phyloP scores from a whole-genome alignment of 2,888 invertebrate species.

The Atethmia centrago region DNA sequence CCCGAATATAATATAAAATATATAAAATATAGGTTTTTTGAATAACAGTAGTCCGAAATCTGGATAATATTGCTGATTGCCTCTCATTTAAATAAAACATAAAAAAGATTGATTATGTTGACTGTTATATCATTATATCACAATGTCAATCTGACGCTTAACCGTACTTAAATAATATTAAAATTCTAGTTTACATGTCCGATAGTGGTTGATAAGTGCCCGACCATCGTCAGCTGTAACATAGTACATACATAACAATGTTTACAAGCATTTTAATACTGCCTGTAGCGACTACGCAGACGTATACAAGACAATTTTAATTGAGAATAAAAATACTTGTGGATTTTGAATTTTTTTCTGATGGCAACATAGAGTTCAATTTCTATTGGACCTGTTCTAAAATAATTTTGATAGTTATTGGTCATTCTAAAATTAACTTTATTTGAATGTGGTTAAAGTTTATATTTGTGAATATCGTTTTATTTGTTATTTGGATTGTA shows the following conservation, averaged over 20 bases:
- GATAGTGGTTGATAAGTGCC: constrained; percentile 31
- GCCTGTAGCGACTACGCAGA: constrained; percentile 23
- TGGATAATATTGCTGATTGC: neutral
- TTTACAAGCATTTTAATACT: constrained; percentile 23
- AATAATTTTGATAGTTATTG: neutral
- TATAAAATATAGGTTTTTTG: neutral
- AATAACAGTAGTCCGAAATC: neutral
- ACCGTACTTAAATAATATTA: constrained; percentile 22
- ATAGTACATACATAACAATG: constrained; percentile 56
- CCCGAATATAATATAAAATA: too few species aligned
- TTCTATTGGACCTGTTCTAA: neutral
- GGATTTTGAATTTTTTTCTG: neutral
- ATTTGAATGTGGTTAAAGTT: accelerated
- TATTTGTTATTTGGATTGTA: constrained; percentile 20
- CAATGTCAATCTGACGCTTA: constrained; percentile 22
- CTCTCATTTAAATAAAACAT: neutral
- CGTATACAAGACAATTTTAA: neutral
- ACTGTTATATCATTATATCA: constrained; percentile 13
- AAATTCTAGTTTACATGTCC: constrained; percentile 26
- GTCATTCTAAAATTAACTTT: constrained; percentile 12
- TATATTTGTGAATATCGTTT: neutral
- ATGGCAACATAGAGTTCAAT: neutral
- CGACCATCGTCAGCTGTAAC: constrained; percentile 32
- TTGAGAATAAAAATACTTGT: neutral
- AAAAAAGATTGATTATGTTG: neutral